A percentile compares a stretch with the other conserved stretches of the same genome.
Evolutionary conservation across 2,113 vertebrate genomes (phyloP).

Genomic region (Halichoerus grypus): DNA sequence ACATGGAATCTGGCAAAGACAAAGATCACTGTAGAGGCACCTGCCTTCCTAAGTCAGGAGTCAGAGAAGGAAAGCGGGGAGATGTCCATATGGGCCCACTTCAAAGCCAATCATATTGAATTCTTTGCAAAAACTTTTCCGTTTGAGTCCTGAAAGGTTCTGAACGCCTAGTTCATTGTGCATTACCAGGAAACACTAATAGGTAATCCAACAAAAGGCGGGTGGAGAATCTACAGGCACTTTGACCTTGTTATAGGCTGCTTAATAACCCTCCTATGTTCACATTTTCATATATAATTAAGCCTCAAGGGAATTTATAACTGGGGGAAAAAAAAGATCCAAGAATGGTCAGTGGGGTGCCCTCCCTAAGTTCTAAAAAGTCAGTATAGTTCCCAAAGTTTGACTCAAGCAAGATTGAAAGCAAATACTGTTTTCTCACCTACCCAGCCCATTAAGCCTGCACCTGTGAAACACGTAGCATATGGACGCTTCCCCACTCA

Average conservation of each 20-base stretch:
- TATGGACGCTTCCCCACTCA: not conserved
- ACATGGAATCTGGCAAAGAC: not conserved
- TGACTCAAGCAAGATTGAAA: not conserved
- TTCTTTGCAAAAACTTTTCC: not conserved
- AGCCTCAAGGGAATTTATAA: conserved; percentile 9
- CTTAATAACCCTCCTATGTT: not conserved
- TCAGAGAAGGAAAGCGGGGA: not conserved
- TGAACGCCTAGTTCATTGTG: not conserved
- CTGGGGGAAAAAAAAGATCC: not conserved
- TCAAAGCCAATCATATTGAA: not conserved
- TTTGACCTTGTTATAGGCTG: not conserved
- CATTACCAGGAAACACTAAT: not conserved
- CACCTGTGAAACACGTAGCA: not conserved
- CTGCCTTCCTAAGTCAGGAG: not conserved
- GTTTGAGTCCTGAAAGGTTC: not conserved
- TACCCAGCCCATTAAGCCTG: not conserved
- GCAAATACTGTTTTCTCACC: not conserved
- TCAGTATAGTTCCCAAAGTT: not conserved
- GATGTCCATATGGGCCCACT: not conserved
- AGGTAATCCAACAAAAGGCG: not conserved
- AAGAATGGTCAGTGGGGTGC: not conserved
- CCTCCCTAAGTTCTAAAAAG: not conserved
- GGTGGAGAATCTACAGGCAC: not conserved
- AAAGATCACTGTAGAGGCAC: not conserved
- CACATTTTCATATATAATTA: conserved; percentile 28